Base-by-base conservation (phyloP, 2,888 invertebrate species). In the Alsophila aescularia region DNA sequence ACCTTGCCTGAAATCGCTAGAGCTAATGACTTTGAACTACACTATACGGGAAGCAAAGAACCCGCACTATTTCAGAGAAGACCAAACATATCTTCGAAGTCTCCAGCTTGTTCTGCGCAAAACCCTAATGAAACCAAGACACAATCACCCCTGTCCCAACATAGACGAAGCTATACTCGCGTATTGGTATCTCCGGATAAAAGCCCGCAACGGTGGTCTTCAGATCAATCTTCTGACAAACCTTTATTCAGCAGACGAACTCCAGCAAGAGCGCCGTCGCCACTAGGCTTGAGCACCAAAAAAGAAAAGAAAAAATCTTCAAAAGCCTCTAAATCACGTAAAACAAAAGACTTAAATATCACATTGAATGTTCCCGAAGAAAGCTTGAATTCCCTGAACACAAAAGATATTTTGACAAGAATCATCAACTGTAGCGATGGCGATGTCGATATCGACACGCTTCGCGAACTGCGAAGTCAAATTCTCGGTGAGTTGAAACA, bases 401-500 rank as follows among this genome's bases (percentile, higher is more conserved):
- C 89, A 2, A 78, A 83, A 63, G 88, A 90, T 67, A 90, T 92
- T 61, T 70, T 92, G 7, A 77, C 82, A 2, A 82, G 90, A 61
- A 90, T 91, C 35, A 85, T 91, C 32, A 82, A 83, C 54, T 91
- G 91, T 62, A 83, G 79, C 55, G 87, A 89, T 62, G 74, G 70
- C 51, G 91, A 91, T 59, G 89, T 92, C 48, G 90, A 93, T 57
- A 88, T 93, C 35, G 78, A 84, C 45, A 91, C 92, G 34, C 74
- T 93, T 39, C 84, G 91, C 35, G 87, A 85, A 61, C 70, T 93
- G 32, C 79, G 92, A 61, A 78, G 85, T 18, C 87, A 91, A 73
- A 85, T 93, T 44, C 81, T 92, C 9, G 83, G 85, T 12, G 92
- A 93, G 73, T 73, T 93, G 10, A 85, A 87, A 67, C 80, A 87